Base-by-base conservation (phyloP, 2,888 invertebrate species). In the Trilocha varians region DNA sequence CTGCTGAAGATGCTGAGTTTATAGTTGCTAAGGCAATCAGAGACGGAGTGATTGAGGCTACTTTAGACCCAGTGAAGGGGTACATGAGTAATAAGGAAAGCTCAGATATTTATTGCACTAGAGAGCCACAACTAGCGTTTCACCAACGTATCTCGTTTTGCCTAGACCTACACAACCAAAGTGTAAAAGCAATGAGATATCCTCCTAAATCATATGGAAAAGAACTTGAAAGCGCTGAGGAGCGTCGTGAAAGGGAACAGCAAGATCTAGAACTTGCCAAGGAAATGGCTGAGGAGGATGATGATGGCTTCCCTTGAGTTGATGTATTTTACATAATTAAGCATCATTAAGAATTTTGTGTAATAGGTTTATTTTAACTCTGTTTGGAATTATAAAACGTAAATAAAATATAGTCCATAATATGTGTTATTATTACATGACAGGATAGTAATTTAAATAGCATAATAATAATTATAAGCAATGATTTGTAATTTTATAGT, bases 251-350 rank as follows among this genome's bases (percentile, higher is more conserved):
- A 76, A 87, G 98, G 40, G 98, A 99, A 74, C 98, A 98, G 65
- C 98, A 99, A 77, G 99, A 99, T 80, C 87, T 99, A 63, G 99
- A 99, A 75, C 88, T 98, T 59, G 99, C 99, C n/a, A 99, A 99
- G 77, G 99, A 99, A 86, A 97, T 99, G 94, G 98, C 98, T 5
- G 99, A 99, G 70, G 99, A 99, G 71, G 99, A 99, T 78, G 98
- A 98, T 87, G 97, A 97, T 85, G 93, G 93, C 52, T 94, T 93
- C 68, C 87, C 87, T 65, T 87, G 64, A 78, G 59, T 41, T n/a
- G n/a, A n/a, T n/a, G n/a, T 50, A 38, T 39, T 44, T 33, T 42
- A 38, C n/a, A 40, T 45, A 13, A 45, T 47, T 40, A 32, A 45
- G 35, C 45, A 32, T 52, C 45, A 48, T 39, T 51, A 50, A 36